Base-by-base conservation (phyloP, 1,140 invertebrate species). In the Berghia stephanieae region DNA sequence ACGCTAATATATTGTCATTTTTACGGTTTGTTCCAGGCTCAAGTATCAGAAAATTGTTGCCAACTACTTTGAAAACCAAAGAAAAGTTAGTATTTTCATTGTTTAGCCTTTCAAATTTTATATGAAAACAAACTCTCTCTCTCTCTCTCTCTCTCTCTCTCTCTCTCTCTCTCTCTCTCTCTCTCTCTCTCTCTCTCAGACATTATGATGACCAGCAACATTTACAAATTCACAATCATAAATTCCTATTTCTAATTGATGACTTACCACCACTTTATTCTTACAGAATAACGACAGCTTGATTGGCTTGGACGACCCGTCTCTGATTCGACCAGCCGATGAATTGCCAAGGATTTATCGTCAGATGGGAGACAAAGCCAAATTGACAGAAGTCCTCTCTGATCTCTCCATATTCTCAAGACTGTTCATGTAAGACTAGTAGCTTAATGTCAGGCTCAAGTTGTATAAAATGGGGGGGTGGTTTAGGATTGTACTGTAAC, bases 381-480 rank as follows among this genome's bases (percentile, higher is more conserved):
- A 42, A 24, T 66, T 80, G 24, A 67, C 60, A 18, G 46, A 74
- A 38, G 55, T 71, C 44, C 72, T 81, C 10, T 38, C 44, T 21
- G 77, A 77, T 31, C 21, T 77, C 2, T 31, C 52, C 0, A 34
- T 76, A 71, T 73, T 77, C 55, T 44, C 36, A 3, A 34, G 76
- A 18, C 66, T 79, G 3, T 79, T 79, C 44, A 13, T 79, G 78
- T 79, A 60, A 44, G 75, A n/a, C n/a, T n/a, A n/a, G n/a, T n/a
- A n/a, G n/a, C n/a, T n/a, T n/a, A n/a, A n/a, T n/a, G n/a, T n/a
- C n/a, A n/a, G n/a, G n/a, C n/a, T n/a, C n/a, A n/a, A n/a, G n/a
- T n/a, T n/a, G n/a, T n/a, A n/a, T n/a, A n/a, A n/a, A n/a, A n/a
- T n/a, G n/a, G n/a, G n/a, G n/a, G n/a, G n/a, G n/a, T n/a, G n/a